Evolutionary conservation across 2,797 vertebrate genomes (phyloP), one percentile per base, ranked within the genome.

Genomic region (Novumbra hubbsi): DNA sequence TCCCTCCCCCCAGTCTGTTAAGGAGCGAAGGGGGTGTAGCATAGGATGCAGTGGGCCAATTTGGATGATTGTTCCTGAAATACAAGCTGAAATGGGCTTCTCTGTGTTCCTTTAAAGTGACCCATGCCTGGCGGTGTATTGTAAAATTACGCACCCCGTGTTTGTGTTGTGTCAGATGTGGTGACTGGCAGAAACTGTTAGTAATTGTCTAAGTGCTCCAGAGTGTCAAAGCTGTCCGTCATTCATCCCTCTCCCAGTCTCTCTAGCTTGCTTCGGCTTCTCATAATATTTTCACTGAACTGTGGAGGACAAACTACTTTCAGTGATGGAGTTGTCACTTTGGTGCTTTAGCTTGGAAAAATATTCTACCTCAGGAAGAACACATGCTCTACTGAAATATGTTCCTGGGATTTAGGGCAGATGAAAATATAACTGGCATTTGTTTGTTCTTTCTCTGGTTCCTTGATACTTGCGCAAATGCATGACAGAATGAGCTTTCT

Each of bases 151-250:
- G 89, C 90, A 69, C 80, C 76, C 82, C 64, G 75, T 93, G 92
- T 94, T 94, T 93, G 91, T 88, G 84, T 93, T 93, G 89, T 92
- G 92, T 95, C 93, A 93, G 91, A 92, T 92, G 92, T 92, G 92
- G 93, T 93, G 93, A 92, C 92, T 93, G 91, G 91, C 92, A 93
- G 89, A 94, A 93, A 93, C 90, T 88, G 90, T 91, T 93, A 90
- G 92, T 95, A 94, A 94, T 94, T 93, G 93, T 93, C 89, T 94
- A 93, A 94, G 92, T 93, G 92, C 91, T 93, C 91, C 89, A 85
- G 90, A 91, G 88, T 94, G 92, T 93, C 93, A 92, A 79, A 94
- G 90, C 92, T 94, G 94, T 94, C 93, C 87, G 90, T 94, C 94
- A 94, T 83, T 90, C 90, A 90, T 88, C 86, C 86, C 49, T 38